Evolutionary conservation across 2,113 vertebrate genomes (phyloP), one percentile per base, ranked within the genome.

Genomic region (Ptilonorhynchus violaceus): DNA sequence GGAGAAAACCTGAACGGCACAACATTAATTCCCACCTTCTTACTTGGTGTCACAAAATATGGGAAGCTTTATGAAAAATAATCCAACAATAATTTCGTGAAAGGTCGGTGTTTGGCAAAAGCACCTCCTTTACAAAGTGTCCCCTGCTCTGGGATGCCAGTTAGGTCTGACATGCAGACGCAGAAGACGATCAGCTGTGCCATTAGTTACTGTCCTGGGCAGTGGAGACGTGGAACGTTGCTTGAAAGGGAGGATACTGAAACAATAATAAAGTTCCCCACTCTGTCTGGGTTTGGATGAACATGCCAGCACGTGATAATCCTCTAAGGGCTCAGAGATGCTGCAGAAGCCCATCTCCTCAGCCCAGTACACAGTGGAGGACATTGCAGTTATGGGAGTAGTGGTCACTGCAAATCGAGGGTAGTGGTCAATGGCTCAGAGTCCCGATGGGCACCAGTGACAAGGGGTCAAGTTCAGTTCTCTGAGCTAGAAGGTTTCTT

Each of bases 11-110:
- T 68, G 75, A 81, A 68, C 4, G 13, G 56, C 18, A 31, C 56
- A 85, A 60, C 52, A 90, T 77, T 90, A 90, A 90, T 93, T 94
- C 83, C 82, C 60, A 62, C 75, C 70, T 83, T 93, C 78, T 86
- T 88, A 59, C 55, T 28, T 23, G 11, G 52, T 92, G 82, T 84
- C 72, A 90, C 33, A 90, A 80, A 59, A 70, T 27, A 78, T 7
- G 13, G 59, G 59, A 76, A 87, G 42, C 50, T 95, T 78, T 63
- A 74, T 70, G 50, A 93, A 91, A 94, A 86, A 80, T 27, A 80
- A 67, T 39, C 11, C 24, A 69, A 82, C 74, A 70, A 78, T 92
- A 90, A 63, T 67, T 70, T 59, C 15, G 52, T 52, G 55, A 84
- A 2, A 8, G 37, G 17, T n/a, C 63, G 42, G 27, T 28, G 21